Percentiles rank a stretch among this genome's conserved stretches.
phyloP scores from a whole-genome alignment of 2,113 vertebrate species.

The Propithecus coquereli region DNA sequence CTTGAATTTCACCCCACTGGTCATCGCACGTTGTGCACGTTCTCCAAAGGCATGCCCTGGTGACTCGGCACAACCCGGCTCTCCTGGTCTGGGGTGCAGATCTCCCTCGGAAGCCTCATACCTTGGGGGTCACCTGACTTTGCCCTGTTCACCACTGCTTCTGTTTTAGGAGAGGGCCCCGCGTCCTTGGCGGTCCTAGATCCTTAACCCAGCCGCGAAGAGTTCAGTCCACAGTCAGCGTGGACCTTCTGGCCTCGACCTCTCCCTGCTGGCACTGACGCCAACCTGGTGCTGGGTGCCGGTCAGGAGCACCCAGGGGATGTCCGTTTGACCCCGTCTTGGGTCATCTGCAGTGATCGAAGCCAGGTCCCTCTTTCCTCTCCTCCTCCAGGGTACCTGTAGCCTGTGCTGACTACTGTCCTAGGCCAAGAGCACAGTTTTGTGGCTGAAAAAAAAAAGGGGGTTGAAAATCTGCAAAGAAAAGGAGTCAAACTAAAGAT shows the following conservation, averaged over 20 bases:
- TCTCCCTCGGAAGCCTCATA: accelerated
- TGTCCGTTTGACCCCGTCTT: accelerated
- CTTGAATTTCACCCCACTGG: background rate
- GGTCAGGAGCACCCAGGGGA: accelerated
- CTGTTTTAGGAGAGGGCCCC: accelerated
- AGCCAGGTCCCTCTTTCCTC: background rate
- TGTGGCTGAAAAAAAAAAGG: background rate
- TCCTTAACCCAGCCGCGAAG: accelerated
- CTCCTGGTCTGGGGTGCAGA: accelerated
- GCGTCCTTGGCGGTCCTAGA: background rate
- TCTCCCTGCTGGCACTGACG: accelerated
- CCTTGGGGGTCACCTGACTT: background rate
- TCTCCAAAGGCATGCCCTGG: background rate
- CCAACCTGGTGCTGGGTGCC: accelerated
- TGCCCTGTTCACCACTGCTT: accelerated
- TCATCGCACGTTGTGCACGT: accelerated
- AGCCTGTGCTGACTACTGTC: background rate
- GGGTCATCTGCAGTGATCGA: accelerated
- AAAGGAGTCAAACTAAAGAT: background rate
- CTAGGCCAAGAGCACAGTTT: background rate
- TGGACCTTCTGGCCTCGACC: accelerated
- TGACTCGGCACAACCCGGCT: accelerated
- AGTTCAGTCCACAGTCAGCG: background rate
- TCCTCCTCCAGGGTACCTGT: accelerated
- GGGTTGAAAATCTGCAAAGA: background rate